Evolutionary conservation across 2,113 vertebrate genomes (phyloP), one percentile per base, ranked within the genome.

Genomic region (Hucho hucho): DNA sequence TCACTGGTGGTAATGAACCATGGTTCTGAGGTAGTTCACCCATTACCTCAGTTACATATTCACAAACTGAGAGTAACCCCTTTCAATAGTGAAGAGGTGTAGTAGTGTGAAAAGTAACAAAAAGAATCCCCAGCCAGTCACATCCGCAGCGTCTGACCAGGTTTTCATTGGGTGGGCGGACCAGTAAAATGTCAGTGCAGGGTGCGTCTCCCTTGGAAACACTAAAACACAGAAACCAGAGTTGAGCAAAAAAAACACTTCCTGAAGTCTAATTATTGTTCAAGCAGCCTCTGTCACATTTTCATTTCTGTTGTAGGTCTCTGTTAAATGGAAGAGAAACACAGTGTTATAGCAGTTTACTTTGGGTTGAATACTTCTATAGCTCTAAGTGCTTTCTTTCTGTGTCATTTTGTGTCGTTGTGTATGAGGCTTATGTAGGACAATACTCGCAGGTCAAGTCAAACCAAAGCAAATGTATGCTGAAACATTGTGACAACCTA

Each of bases 201-300:
- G 87, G 81, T 79, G 81, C 82, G 79, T 69, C 77, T 89, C 84
- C 75, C 79, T 76, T 74, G 6, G 1, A 71, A 59, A n/a, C 66
- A 80, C 67, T 14, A 78, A 84, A 78, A 82, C 70, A 83, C 84
- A 84, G 88, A 77, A 84, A 78, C 81, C 70, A 82, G 84, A 84
- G 88, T 83, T 2, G 69, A 74, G 47, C n/a, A n/a, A 69, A 74
- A 88, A 58, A 92, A 91, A 93, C 93, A 95, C 93, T 95, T 95
- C 94, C 93, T 93, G 92, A 46, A 84, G 64, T 86, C 77, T 75
- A 72, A 59, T 28, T 72, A 72, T 32, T 77, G 79, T 86, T 84
- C 49, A 72, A 83, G 74, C 29, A 25, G 53, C 70, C 78, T 20
- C 49, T 32, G 29, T 64, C 81, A 63, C 26, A 2, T 46, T 66